Base-by-base conservation (phyloP, 92 coral and sea anemone genomes). In the Parazoanthus atlanticus region DNA sequence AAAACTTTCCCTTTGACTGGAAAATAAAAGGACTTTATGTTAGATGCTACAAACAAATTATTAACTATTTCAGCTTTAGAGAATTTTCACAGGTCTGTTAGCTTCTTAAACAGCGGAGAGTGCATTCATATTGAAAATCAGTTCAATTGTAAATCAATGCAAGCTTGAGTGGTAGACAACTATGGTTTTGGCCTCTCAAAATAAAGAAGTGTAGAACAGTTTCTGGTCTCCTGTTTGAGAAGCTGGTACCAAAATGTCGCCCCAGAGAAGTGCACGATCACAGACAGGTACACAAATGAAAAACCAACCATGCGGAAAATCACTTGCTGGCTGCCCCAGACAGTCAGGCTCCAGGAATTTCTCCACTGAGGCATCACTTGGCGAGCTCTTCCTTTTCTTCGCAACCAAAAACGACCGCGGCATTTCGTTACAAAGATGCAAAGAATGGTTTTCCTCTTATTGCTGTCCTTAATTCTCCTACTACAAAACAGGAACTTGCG, bases 131-230 rank as follows among this genome's bases (percentile, higher is more conserved):
- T 71, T 84, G 87, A 84, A 84, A 84, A 84, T 84, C 87, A 84
- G 56, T 70, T 84, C 87, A 84, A 84, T 70, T 12, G 78, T 67
- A 84, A 84, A 84, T 84, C 79, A 84, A 84, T 71, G 87, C 87
- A 69, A 84, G 76, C 43, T 84, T 70, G 78, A 41, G 87, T 38
- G 33, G 26, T 25, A 25, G 74, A 71, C 29, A 31, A 23, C 21
- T 26, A 41, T 0, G 23, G 36, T 70, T 70, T 43, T 46, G 64
- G 15, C 87, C 64, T 46, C 67, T 32, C 33, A 28, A 30, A 28
- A 31, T 29, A n/a, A 4, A 16, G 21, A 41, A 30, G 69, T 61
- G 28, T 23, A 61, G n/a, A 25, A 61, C 28, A n/a, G 26, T 38
- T 30, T 41, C 77, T 84, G 29, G 67, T 84, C 41, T 74, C 23